Base-by-base conservation (phyloP, 2,888 invertebrate species). In the Seira ritae region DNA sequence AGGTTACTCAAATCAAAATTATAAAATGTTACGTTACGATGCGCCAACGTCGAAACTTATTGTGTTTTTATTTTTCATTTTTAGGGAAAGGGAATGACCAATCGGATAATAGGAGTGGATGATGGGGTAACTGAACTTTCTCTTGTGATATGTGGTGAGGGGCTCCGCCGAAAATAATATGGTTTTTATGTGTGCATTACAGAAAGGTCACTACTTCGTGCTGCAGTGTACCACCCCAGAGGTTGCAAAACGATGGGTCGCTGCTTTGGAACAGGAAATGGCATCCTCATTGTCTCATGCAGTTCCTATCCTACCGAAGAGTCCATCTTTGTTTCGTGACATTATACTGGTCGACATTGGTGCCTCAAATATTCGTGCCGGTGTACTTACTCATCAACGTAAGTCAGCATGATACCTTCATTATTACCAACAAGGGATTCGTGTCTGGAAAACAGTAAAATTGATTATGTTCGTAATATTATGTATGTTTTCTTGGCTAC, bases 261-360 rank as follows among this genome's bases (percentile, higher is more conserved):
- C 91, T 84, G 92, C 92, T 0, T 90, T 93, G 67, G 90, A 87
- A 66, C 81, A 84, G 66, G 87, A 88, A 82, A 86, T 85, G 78
- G 84, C 83, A 8, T 73, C 78, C 1, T 81, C 85, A 4, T 72
- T 85, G 6, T 67, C 77, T 6, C 88, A 86, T 73, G 84, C 87
- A 20, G 85, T 86, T 76, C 88, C 89, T 37, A 82, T 86, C 15
- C 60, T 90, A 74, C 90, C 89, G 74, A 90, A 81, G 82, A 90
- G 87, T 87, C 90, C 88, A 84, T 90, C 89, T 4, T 85, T 89
- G 15, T 89, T 89, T 72, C 87, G 92, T 90, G 91, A 92, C 86
- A 91, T 93, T 4, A 87, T 93, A 1, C 90, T 93, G 19, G 90
- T 93, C 66, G 93, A 93, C 89, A 89, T 93, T 55, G 93, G 93